A percentile compares a stretch with the other conserved stretches of the same genome.
phyloP scores from a whole-genome alignment of 2,113 vertebrate species.

The Tenebrosternarchus preto region DNA sequence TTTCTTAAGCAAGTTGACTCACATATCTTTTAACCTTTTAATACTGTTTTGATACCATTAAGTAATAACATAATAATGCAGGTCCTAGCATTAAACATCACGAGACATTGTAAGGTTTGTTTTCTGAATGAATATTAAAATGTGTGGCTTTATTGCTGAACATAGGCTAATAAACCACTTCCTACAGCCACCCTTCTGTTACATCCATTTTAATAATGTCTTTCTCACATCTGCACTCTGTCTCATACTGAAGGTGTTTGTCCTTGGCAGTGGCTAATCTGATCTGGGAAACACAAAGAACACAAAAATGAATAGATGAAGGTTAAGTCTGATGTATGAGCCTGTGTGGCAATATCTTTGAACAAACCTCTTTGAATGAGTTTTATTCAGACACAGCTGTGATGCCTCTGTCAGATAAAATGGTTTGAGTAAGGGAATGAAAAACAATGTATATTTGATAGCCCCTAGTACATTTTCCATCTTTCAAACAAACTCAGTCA shows the following conservation, averaged over 20 bases:
- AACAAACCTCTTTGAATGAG: constrained; percentile 13
- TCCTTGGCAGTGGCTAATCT: constrained; percentile 30
- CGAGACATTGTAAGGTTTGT: constrained; percentile 7
- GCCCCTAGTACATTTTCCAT: not conserved
- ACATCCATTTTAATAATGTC: constrained; percentile 48
- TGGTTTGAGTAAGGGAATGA: not conserved
- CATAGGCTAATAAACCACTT: constrained; percentile 20
- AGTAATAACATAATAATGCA: not conserved
- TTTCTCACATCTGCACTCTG: constrained; percentile 16
- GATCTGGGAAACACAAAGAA: constrained; percentile 27
- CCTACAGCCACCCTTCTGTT: not conserved
- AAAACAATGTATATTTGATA: not conserved
- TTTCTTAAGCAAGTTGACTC: not conserved
- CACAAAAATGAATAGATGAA: constrained; percentile 27
- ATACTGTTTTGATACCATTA: not conserved
- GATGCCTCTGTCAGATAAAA: not conserved
- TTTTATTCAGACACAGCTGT: constrained; percentile 5
- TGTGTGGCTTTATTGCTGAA: constrained; percentile 5
- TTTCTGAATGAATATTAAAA: constrained; percentile 12
- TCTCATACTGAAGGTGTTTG: constrained; percentile 25
- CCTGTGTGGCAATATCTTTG: not conserved
- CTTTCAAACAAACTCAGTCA: not conserved
- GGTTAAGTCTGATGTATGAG: not conserved
- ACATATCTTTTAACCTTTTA: not conserved
- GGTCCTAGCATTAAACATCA: not conserved